A percentile compares a stretch with the other conserved stretches of the same genome.
These are phyloP conservation scores for Danio choprae DNA, from an alignment of 2,797 vertebrate genomes.

Conservation along the genomic window DNA sequence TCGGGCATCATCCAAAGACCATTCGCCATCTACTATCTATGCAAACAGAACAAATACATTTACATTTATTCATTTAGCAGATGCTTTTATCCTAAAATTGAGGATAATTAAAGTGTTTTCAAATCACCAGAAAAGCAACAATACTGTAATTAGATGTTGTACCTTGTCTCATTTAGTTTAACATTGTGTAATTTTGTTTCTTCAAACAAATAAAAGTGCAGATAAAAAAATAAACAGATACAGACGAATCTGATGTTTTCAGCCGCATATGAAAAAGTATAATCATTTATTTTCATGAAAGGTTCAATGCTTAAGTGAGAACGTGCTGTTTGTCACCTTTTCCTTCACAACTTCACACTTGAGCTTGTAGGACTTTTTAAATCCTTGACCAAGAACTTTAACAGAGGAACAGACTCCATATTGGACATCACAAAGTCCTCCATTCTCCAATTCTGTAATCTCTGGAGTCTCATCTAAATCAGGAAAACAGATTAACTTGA, in stretches of 20 bases:
- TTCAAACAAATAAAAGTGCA: too few relatives aligned
- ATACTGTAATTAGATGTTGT: too few relatives aligned
- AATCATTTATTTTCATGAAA: neutral
- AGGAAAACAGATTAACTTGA: slow-evolving; percentile 51
- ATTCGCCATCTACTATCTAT: slow-evolving; percentile 79
- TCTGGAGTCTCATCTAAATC: slow-evolving; percentile 87
- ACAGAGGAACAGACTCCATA: slow-evolving; percentile 80
- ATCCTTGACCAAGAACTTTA: slow-evolving; percentile 82
- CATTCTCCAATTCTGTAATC: slow-evolving; percentile 83
- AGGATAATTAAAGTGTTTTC: too few relatives aligned
- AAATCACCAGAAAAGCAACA: too few relatives aligned
- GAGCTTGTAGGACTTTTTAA: slow-evolving; percentile 81
- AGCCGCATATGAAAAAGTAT: neutral
- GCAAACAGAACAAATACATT: slow-evolving; percentile 29
- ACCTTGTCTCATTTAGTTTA: too few relatives aligned
- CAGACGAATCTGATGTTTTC: too few relatives aligned
- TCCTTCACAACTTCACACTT: slow-evolving; percentile 91
- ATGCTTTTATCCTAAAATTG: neutral
- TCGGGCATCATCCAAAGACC: slow-evolving; percentile 78
- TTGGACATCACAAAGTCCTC: slow-evolving; percentile 85
- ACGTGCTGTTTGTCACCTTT: slow-evolving; percentile 77
- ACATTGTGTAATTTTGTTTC: too few relatives aligned
- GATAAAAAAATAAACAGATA: too few relatives aligned
- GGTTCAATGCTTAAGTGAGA: neutral
- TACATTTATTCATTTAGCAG: neutral